A percentile compares a stretch with the other conserved stretches of the same genome.
These are phyloP conservation scores for Xanthorhoe designata DNA, from an alignment of 2,888 invertebrate genomes.

Conservation along the genomic window DNA sequence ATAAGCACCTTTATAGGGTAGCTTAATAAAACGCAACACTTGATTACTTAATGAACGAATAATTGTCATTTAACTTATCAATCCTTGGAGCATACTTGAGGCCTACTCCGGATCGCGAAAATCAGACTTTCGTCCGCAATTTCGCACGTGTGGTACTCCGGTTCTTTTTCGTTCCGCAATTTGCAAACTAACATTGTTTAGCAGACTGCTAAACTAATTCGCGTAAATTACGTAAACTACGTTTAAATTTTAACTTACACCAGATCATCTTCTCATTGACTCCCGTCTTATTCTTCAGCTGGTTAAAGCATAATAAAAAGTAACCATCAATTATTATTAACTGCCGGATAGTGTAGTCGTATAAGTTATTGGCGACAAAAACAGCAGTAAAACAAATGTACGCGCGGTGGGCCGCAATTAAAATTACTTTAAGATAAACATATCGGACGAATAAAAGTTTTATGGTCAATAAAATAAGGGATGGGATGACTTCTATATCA, in stretches of 20 bases:
- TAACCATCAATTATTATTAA: slow-evolving; percentile 31
- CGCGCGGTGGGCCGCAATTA: slow-evolving; percentile 77
- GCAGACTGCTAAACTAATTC: no score
- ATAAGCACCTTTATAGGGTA: slow-evolving; percentile 19
- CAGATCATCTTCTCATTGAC: neutral
- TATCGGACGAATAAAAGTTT: slow-evolving; percentile 49
- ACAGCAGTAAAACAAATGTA: slow-evolving; percentile 64
- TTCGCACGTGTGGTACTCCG: no score
- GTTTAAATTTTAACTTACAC: no score
- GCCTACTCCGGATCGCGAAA: no score
- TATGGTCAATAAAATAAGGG: slow-evolving; percentile 44
- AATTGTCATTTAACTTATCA: neutral
- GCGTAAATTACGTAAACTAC: no score
- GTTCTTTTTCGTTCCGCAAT: no score
- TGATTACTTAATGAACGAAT: slow-evolving; percentile 14
- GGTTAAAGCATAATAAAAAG: slow-evolving; percentile 34
- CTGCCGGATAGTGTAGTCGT: slow-evolving; percentile 32
- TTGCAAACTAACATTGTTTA: no score
- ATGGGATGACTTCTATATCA: slow-evolving; percentile 46
- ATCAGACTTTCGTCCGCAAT: no score
- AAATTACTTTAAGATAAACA: slow-evolving; percentile 72
- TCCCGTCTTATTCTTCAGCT: neutral
- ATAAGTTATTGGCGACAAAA: slow-evolving; percentile 54
- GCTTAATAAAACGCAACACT: slow-evolving; percentile 13
- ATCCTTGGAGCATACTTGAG: neutral